Evolutionary conservation across 2,888 invertebrate species (phyloP).

Genomic region (Trissoscelio sp.): DNA sequence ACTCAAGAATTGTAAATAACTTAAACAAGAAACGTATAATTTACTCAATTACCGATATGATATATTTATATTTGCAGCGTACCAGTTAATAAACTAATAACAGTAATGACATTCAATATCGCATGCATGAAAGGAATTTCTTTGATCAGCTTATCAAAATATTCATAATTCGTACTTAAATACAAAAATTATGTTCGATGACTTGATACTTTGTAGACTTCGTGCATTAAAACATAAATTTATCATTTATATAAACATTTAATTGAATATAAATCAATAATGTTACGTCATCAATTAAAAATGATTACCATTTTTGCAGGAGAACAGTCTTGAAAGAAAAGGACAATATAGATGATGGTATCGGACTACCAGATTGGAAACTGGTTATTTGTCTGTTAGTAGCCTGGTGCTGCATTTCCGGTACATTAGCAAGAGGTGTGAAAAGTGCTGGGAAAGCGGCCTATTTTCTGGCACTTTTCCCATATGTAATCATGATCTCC

Average conservation of each 20-base stretch:
- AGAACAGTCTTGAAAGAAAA: slow-evolving; percentile 85
- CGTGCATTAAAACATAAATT: too few relatives aligned
- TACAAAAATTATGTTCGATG: too few relatives aligned
- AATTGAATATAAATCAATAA: not conserved
- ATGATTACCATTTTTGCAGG: slow-evolving; percentile 78
- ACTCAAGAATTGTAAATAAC: slow-evolving; percentile 4
- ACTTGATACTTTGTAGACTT: too few relatives aligned
- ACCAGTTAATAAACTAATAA: slow-evolving; percentile 27
- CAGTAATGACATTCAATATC: slow-evolving; percentile 34
- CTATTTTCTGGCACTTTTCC: too few relatives aligned
- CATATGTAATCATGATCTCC: too few relatives aligned
- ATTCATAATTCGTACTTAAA: slow-evolving; percentile 7
- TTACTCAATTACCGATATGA: slow-evolving; percentile 8
- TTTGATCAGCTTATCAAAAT: slow-evolving; percentile 6
- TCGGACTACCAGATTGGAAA: slow-evolving; percentile 85
- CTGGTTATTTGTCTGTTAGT: slow-evolving; percentile 85
- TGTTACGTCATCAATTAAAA: too few relatives aligned
- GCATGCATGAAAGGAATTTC: slow-evolving; percentile 40
- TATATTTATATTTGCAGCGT: slow-evolving; percentile 7
- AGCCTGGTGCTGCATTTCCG: too few relatives aligned
- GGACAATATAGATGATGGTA: slow-evolving; percentile 84
- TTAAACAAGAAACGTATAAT: slow-evolving; percentile 14
- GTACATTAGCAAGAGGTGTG: too few relatives aligned
- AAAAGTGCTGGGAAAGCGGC: too few relatives aligned
- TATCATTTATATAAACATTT: not conserved